phyloP scores from a whole-genome alignment of 2,113 vertebrate genomes.

The Oplegnathus fasciatus region DNA sequence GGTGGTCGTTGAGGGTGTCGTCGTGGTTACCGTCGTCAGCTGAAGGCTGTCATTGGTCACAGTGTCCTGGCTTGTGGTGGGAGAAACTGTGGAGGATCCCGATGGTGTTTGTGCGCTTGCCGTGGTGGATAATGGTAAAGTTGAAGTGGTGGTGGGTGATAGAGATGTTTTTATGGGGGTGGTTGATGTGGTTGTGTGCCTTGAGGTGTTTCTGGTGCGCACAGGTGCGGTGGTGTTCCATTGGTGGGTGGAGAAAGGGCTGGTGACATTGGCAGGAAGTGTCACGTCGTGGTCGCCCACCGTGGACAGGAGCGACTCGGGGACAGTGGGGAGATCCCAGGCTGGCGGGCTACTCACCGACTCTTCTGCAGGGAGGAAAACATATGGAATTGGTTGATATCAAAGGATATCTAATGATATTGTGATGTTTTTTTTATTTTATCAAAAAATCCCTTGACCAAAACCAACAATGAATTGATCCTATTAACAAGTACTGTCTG shows the following conservation, averaged over 20 bases:
- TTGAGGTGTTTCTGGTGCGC: constrained; percentile 59
- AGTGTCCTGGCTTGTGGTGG: constrained; percentile 55
- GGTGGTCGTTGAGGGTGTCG: constrained; percentile 70
- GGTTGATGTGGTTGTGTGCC: constrained; percentile 11
- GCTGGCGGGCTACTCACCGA: constrained; percentile 72
- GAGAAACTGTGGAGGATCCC: background rate
- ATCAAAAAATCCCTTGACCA: background rate
- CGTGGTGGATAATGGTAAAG: constrained; percentile 19
- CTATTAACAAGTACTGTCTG: no score
- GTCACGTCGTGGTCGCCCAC: constrained; percentile 79
- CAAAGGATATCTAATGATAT: background rate
- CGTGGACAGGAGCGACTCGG: constrained; percentile 75
- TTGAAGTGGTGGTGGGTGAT: constrained; percentile 43
- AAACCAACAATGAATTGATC: background rate
- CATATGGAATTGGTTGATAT: background rate
- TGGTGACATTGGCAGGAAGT: constrained; percentile 77
- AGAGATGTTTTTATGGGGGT: constrained; percentile 19
- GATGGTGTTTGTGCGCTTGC: constrained; percentile 1
- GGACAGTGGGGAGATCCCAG: constrained; percentile 83
- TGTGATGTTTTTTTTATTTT: background rate
- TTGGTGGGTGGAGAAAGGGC: constrained; percentile 80
- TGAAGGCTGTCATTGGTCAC: constrained; percentile 70
- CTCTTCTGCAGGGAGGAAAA: constrained; percentile 67
- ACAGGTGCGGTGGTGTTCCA: constrained; percentile 75
- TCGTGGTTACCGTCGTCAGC: constrained; percentile 74